These are phyloP conservation scores for Palloptera scutellata DNA, from an alignment of 2,888 invertebrate species.

Conservation along the genomic window DNA sequence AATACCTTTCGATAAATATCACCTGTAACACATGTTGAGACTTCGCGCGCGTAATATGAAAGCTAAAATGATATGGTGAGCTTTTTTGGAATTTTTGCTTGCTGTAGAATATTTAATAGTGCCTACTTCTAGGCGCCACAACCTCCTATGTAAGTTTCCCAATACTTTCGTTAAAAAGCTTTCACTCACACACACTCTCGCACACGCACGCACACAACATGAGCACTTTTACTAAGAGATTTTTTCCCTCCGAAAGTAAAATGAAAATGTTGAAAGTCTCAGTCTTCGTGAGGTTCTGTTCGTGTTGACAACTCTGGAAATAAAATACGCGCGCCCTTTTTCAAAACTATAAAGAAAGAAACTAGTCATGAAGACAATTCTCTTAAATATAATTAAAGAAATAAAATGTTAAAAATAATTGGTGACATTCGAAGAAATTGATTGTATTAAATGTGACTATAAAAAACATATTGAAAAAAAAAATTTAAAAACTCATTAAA, in stretches of 20 bases:
- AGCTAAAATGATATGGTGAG: slow-evolving; percentile 16
- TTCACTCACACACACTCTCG: not conserved
- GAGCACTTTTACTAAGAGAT: not conserved
- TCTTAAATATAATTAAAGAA: not conserved
- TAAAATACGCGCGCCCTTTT: slow-evolving; percentile 3
- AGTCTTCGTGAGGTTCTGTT: slow-evolving; percentile 46
- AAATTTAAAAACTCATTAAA: not conserved
- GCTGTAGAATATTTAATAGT: too few species aligned
- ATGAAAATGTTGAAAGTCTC: slow-evolving; percentile 16
- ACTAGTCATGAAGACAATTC: not conserved
- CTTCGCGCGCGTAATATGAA: slow-evolving; percentile 27
- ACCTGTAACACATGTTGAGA: slow-evolving; percentile 32
- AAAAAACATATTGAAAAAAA: not conserved
- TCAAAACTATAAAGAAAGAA: not conserved
- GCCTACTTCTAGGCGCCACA: too few species aligned
- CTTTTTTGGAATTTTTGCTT: not conserved
- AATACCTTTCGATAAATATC: not conserved
- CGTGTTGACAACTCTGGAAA: slow-evolving; percentile 38
- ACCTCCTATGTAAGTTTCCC: not conserved
- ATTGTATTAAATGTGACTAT: too few species aligned
- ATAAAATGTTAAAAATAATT: not conserved
- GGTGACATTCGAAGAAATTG: too few species aligned
- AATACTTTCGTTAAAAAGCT: slow-evolving; percentile 10
- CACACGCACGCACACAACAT: not conserved
- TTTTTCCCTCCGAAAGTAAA: not conserved